These are phyloP conservation scores for Camelus dromedarius DNA, from an alignment of 2,113 vertebrate species.

Conservation along the genomic window DNA sequence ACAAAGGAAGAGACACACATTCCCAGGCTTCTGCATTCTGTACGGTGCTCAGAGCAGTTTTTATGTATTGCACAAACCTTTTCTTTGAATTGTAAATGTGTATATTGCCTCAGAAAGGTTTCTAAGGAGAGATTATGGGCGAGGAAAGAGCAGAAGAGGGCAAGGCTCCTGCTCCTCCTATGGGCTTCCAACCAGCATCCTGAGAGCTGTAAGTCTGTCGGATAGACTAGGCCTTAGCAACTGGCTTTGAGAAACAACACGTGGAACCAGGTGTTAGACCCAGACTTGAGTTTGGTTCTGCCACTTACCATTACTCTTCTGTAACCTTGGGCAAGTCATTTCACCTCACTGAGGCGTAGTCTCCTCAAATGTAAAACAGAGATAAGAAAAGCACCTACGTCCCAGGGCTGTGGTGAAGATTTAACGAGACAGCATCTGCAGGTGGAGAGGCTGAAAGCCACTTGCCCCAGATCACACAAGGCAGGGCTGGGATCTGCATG, in stretches of 20 bases:
- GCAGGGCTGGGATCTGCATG: neutral
- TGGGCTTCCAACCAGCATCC: neutral
- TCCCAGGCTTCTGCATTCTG: neutral
- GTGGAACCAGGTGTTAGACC: neutral
- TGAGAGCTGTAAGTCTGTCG: neutral
- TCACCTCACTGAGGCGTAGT: neutral
- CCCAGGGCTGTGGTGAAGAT: neutral
- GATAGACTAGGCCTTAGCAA: neutral
- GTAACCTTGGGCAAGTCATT: neutral
- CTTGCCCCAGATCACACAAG: neutral
- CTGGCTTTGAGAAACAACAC: neutral
- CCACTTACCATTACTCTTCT: neutral
- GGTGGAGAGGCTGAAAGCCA: neutral
- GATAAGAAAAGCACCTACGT: neutral
- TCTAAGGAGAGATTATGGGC: neutral
- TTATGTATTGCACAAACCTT: neutral
- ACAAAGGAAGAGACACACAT: neutral
- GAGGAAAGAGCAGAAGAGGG: neutral
- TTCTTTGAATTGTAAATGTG: conserved; percentile 39
- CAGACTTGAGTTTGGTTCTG: neutral
- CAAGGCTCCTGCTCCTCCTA: neutral
- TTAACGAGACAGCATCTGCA: neutral
- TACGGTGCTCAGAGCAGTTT: neutral
- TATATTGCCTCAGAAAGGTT: neutral
- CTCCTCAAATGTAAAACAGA: conserved; percentile 15